phyloP scores from a whole-genome alignment of 2,888 invertebrate genomes.

The Ptychoptera contaminata region DNA sequence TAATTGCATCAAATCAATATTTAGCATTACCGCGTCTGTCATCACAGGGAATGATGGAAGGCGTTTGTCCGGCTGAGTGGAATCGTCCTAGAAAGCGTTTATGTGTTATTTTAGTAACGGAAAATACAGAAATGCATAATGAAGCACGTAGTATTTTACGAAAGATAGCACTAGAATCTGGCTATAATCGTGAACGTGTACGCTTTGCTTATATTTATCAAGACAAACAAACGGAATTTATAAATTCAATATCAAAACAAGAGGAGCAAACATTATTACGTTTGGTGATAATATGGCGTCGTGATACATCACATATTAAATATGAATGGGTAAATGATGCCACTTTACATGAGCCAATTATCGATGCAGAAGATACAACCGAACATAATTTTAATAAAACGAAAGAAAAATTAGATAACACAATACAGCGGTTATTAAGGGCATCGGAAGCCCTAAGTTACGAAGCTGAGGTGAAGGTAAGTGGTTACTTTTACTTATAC shows the following conservation, averaged over 20 bases:
- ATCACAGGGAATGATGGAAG: constrained; percentile 57
- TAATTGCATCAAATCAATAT: constrained; percentile 79
- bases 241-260: constrained; percentile 40
- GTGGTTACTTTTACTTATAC: not conserved
- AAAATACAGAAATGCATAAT: constrained; percentile 34
- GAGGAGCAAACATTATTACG: constrained; percentile 52
- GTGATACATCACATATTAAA: constrained; percentile 69
- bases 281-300: constrained; percentile 80
- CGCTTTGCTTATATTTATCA: constrained; percentile 80
- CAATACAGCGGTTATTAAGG: constrained; percentile 52
- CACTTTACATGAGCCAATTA: constrained; percentile 21
- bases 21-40: constrained; percentile 76
- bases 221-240: constrained; percentile 58
- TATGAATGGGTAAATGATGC: constrained; percentile 65
- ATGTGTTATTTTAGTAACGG: constrained; percentile 66
- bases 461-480: constrained; percentile 61
- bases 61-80: constrained; percentile 78
- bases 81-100: constrained; percentile 56
- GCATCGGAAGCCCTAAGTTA: constrained; percentile 60
- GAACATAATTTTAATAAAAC: constrained; percentile 49
- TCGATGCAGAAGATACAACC: constrained; percentile 22
- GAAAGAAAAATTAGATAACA: constrained; percentile 51
- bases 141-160: constrained; percentile 47
- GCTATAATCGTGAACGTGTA: constrained; percentile 50
- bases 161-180: constrained; percentile 50